phyloP scores from a whole-genome alignment of 2,888 invertebrate species.

The Drosophila pegasa region DNA sequence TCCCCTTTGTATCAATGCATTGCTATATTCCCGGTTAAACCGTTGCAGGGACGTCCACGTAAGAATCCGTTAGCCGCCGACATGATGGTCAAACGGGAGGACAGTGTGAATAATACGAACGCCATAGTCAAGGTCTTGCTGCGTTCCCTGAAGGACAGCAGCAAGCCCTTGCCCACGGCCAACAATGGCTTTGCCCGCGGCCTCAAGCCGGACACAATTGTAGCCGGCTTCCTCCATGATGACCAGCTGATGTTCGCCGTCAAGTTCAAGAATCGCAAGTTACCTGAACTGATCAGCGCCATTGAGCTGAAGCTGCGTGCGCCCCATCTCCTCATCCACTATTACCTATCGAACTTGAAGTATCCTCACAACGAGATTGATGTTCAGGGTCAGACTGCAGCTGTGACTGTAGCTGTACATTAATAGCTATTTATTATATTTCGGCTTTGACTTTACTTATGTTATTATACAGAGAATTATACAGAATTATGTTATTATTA shows the following conservation, averaged over 20 bases:
- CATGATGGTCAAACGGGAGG: background rate
- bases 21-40: too few relatives aligned
- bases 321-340: conserved; percentile 12
- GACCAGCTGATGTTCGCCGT: background rate
- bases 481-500: too few relatives aligned
- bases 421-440: too few relatives aligned
- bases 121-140: conserved; percentile 3
- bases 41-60: conserved; percentile 7
- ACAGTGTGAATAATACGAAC: background rate
- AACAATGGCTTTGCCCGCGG: conserved; percentile 26
- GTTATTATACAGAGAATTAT: too few relatives aligned
- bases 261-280: conserved; percentile 32
- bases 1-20: background rate
- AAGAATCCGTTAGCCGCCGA: background rate
- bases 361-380: background rate
- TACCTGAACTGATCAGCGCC: conserved; percentile 16
- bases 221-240: background rate
- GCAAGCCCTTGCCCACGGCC: background rate
- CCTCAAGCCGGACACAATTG: conserved; percentile 13
- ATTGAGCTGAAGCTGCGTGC: conserved; percentile 11
- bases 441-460: too few relatives aligned
- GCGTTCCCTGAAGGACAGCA: background rate
- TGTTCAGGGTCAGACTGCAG: too few relatives aligned
- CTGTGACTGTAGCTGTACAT: too few relatives aligned
- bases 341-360: background rate